Percentiles rank a stretch among this genome's conserved stretches.
These are phyloP conservation scores for Eidolon dupreanum DNA, from an alignment of 2,797 vertebrate species.

Conservation along the genomic window DNA sequence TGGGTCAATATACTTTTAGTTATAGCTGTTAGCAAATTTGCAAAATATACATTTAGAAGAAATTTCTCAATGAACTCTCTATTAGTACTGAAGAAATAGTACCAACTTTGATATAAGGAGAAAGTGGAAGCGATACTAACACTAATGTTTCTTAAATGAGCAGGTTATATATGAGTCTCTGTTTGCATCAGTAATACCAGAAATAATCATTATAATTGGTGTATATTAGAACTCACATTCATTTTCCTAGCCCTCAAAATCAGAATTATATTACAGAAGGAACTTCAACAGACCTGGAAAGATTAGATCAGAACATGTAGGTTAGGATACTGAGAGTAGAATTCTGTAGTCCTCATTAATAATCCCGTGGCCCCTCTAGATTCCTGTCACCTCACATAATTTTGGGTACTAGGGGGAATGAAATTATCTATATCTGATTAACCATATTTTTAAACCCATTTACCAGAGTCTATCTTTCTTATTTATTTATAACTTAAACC, in stretches of 20 bases:
- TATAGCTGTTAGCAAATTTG: neutral
- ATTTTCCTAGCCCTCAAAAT: neutral
- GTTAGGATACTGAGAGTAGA: neutral
- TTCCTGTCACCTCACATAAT: neutral
- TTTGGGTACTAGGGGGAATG: neutral
- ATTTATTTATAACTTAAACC: conserved; percentile 20
- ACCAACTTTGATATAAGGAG: neutral
- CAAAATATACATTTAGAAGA: neutral
- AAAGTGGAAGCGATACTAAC: neutral
- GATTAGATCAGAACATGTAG: neutral
- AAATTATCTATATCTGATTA: neutral
- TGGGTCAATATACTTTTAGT: neutral
- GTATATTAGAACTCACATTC: neutral
- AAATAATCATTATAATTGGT: neutral
- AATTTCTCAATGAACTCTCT: neutral
- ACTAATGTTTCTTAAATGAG: neutral
- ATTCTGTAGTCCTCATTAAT: neutral
- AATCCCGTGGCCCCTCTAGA: neutral
- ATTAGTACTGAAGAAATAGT: neutral
- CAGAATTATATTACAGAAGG: neutral
- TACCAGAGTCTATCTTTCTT: neutral
- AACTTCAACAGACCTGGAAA: neutral
- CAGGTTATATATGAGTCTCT: neutral
- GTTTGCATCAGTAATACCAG: neutral
- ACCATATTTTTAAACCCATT: neutral